Evolutionary conservation across 2,888 invertebrate genomes (phyloP), one percentile per base, ranked within the genome.

Genomic region (Philonicus albiceps): DNA sequence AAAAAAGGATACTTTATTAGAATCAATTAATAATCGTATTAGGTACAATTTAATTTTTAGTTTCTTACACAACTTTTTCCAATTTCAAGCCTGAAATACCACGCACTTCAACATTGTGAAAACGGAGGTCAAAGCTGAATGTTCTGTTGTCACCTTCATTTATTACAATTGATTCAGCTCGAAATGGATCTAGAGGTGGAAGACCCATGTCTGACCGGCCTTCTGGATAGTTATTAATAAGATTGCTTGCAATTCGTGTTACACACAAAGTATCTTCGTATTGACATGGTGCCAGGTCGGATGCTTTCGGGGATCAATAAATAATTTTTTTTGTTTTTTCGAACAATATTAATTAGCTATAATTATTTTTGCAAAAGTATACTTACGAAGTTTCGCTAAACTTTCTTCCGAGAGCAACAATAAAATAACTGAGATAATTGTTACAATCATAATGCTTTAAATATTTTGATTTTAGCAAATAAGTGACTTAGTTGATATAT

Each of bases 251-350:
- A 19, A 83, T 49, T 31, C 84, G 53, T 8, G 86, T 40, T 49
- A 88, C 75, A 81, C 89, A 89, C 7, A 13, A n/a, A 6, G 37
- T 22, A 86, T 89, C 89, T 43, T 80, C 87, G 19, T 53, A 73
- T 85, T 85, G 85, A 86, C 89, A 89, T 76, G 85, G 78, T 76
- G 84, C 74, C 27, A 88, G 72, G 73, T 88, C 87, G n/a, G 83
- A 43, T 7, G 89, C 89, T 89, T 27, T 75, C 40, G n/a, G 6
- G 49, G 27, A 43, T 43, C 40, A 64, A 81, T n/a, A 13, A 64
- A 22, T 22, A 30, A 75, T n/a, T n/a, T n/a, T n/a, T n/a, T 13
- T 40, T 34, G n/a, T 19, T 37, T 19, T 78, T 43, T n/a, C n/a
- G 43, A 49, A 3, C 19, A 43, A 30, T 30, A 78, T 16, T 27